Evolutionary conservation across 2,888 invertebrate genomes (phyloP), one percentile per base, ranked within the genome.

Genomic region (Lasioglossum morio): DNA sequence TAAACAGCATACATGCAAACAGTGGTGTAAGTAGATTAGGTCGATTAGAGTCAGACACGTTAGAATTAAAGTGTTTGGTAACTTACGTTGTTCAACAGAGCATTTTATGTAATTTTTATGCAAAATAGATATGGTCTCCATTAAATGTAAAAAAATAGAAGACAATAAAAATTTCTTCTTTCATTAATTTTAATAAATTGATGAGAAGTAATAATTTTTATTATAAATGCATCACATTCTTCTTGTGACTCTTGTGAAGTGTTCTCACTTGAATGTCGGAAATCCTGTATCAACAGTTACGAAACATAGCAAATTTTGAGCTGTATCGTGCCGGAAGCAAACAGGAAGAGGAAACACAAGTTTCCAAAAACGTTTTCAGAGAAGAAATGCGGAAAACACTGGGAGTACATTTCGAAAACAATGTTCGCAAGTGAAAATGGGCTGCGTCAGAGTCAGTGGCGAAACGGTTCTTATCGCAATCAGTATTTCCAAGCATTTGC

Each of bases 401-500:
- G 23, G 19, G 37, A 69, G 23, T 69, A 12, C 30, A 69, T 69
- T 69, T 37, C 10, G 10, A 1, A 37, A 37, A 37, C 37, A 34
- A 37, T 69, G 34, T 37, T 37, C 23, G 34, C 7, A 8, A 19
- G 19, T 23, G 34, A 37, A 34, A 69, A 69, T 23, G 37, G 23
- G 8, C 34, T 10, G 10, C 23, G 23, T 4, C 37, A 14, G 23
- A 40, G 40, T n/a, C n/a, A n/a, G 30, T 46, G 72, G 72, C n/a
- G 5, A 66, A 72, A 72, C 63, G 53, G 63, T 63, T 53, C 72
- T 84, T 84, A 84, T 82, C 83, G 72, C 72, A 82, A 84, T 84
- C 83, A 84, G 76, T 84, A 83, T 82, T 84, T 84, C 83, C 83
- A 77, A 72, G 34, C 66, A 72, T 76, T 72, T 85, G 85, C 72